Percentiles rank a stretch among this genome's conserved stretches.
Evolutionary conservation across 1,140 invertebrate genomes (phyloP).

Genomic region (Aplysia californica): DNA sequence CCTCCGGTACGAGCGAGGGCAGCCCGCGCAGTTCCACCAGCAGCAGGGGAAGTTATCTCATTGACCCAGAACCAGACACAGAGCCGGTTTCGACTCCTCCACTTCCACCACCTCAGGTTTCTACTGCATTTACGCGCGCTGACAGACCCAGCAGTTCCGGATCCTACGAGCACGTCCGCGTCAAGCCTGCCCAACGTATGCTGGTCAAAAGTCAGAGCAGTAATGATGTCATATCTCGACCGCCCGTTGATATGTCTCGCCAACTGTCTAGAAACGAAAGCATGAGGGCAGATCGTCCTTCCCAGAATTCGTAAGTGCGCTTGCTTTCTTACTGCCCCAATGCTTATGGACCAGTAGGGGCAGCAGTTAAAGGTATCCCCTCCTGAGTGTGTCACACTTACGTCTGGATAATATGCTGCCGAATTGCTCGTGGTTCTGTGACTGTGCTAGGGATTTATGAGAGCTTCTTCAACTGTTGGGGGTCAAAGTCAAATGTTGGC

Average conservation of each 20-base stretch:
- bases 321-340: too few species aligned
- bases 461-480: too few species aligned
- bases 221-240: neutral
- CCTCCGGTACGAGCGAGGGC: neutral
- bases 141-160: neutral
- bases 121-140: neutral
- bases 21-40: conserved; percentile 8
- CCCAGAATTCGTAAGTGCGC: conserved; percentile 11
- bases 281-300: conserved; percentile 16
- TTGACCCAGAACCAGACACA: neutral
- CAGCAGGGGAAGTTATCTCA: neutral
- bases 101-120: neutral
- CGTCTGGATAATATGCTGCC: too few species aligned
- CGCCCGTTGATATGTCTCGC: neutral
- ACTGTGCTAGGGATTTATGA: too few species aligned
- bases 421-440: too few species aligned
- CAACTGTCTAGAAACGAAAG: conserved; percentile 9
- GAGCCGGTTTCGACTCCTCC: neutral
- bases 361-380: too few species aligned
- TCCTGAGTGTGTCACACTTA: too few species aligned
- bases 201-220: neutral
- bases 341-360: too few species aligned
- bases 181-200: neutral
- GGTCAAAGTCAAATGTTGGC: too few species aligned
- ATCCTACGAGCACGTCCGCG: neutral